Evolutionary conservation across 2,888 invertebrate genomes (phyloP), one percentile per base, ranked within the genome.

Genomic region (Masnerella sp.): DNA sequence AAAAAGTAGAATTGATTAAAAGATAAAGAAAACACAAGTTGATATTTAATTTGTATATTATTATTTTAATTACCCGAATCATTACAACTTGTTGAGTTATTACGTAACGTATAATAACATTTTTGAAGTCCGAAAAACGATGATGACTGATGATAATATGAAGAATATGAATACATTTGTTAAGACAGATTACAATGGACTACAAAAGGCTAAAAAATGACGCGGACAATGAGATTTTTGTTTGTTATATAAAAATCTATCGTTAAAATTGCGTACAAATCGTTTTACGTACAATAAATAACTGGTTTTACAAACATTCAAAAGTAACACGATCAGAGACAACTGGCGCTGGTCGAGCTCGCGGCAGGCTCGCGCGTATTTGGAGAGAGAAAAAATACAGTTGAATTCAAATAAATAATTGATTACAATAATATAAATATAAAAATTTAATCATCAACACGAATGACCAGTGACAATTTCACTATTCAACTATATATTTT

Each of bases 391-490:
- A 58, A 62, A 45, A 45, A 12, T 43, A 64, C 22, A 42, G 8
- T 36, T 58, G 2, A 71, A 62, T 40, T 56, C 11, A 65, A 72
- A 72, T 72, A 72, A 72, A 72, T 72, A 72, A 72, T 54, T 11
- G 47, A 54, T 52, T 59, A 65, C 12, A 65, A 40, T 65, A 59
- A 59, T 65, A 72, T 72, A 72, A 72, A 72, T 72, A 72, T 72
- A 72, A 65, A 72, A 72, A 72, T 72, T 71, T 65, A 65, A 59
- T 72, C 65, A 59, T 72, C 65, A 72, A 72, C 65, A 61, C 64
- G 64, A 71, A 64, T 71, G 71, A 71, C 64, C 71, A 71, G 64
- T 64, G 64, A 61, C 52, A 59, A 51, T 71, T 71, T 64, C 64
- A 64, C 64, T 71, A 71, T 64, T 64, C 64, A 64, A 64, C 71